Evolutionary conservation across 2,888 invertebrate genomes (phyloP).

Genomic region (Megastigmus dorsalis): DNA sequence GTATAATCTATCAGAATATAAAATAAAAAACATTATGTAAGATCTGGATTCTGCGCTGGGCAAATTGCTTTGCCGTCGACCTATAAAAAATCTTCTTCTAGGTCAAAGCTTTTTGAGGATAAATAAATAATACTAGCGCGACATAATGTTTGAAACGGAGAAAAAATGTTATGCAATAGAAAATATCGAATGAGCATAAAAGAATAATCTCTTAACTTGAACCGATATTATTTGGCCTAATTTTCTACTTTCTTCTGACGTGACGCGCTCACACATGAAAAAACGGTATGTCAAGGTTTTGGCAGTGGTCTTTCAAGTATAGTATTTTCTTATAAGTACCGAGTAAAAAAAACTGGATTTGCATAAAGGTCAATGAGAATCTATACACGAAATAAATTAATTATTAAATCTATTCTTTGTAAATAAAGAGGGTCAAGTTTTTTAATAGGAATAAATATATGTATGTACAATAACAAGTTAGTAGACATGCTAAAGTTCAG

Average conservation of each 20-base stretch:
- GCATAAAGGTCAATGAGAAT: slow-evolving; percentile 47
- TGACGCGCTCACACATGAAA: slow-evolving; percentile 10
- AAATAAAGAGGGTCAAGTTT: slow-evolving; percentile 28
- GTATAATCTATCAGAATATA: too few relatives aligned
- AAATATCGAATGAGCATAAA: neutral
- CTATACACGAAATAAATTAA: slow-evolving; percentile 41
- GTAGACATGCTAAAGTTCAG: neutral
- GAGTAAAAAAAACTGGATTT: slow-evolving; percentile 40
- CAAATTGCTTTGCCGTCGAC: too few relatives aligned
- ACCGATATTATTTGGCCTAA: slow-evolving; percentile 44
- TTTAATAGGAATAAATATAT: neutral
- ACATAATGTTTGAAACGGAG: too few relatives aligned
- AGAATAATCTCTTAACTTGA: slow-evolving; percentile 19
- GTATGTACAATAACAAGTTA: neutral
- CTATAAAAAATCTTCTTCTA: too few relatives aligned
- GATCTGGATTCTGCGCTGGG: too few relatives aligned
- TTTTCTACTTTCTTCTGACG: slow-evolving; percentile 23
- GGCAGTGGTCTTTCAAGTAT: slow-evolving; percentile 49
- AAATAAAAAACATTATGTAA: too few relatives aligned
- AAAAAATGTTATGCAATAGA: neutral
- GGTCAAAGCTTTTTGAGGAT: too few relatives aligned
- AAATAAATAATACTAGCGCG: too few relatives aligned
- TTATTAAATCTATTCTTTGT: slow-evolving; percentile 13
- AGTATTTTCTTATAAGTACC: slow-evolving; percentile 22
- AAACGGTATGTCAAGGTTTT: slow-evolving; percentile 54